Base-by-base conservation (phyloP, 1,140 invertebrate species). In the Monomorium pharaonis region DNA sequence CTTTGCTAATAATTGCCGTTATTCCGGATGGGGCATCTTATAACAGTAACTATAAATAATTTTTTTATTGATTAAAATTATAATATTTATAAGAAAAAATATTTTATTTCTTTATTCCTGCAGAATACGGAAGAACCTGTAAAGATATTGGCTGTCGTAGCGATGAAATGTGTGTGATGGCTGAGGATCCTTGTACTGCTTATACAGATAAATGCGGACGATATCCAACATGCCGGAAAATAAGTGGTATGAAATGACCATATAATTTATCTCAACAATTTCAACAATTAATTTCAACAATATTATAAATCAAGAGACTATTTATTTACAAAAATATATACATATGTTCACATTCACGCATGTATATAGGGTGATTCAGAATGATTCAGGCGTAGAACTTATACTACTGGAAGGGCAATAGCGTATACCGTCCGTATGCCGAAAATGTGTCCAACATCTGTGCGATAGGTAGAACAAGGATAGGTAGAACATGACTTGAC, bases 41-140 rank as follows among this genome's bases (percentile, higher is more conserved):
- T 75, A 93, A 91, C n/a, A 95, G 94, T 95, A 74, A 93, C n/a
- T n/a, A 94, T 92, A 3, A 65, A 37, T 18, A 12, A 27, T 18
- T 47, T 1, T 18, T 7, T 30, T n/a, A 33, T 21, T 21, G 12
- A 63, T 21, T 2, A 4, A 30, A n/a, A 3, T 12, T 30, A 24
- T 4, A 30, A 27, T 24, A 56, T 42, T 4, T 10, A 37, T 63
- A 12, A 63, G 9, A 63, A 9, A 24, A 44, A 21, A 44, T 44
- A 24, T 42, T 27, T 42, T 54, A 3, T 70, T n/a, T 56, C 89
- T 88, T 85, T 92, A 86, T 92, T 95, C 12, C 95, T 3, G n/a
- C 93, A 97, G 97, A 97, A 95, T 98, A 97, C 93, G 97, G 97
- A 70, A 96, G 97, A 88, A 96, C 95, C 16, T 98, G 97, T 92